Evolutionary conservation across 2,113 vertebrate species (phyloP), one percentile per base, ranked within the genome.

Genomic region (Grammomys dolichurus): DNA sequence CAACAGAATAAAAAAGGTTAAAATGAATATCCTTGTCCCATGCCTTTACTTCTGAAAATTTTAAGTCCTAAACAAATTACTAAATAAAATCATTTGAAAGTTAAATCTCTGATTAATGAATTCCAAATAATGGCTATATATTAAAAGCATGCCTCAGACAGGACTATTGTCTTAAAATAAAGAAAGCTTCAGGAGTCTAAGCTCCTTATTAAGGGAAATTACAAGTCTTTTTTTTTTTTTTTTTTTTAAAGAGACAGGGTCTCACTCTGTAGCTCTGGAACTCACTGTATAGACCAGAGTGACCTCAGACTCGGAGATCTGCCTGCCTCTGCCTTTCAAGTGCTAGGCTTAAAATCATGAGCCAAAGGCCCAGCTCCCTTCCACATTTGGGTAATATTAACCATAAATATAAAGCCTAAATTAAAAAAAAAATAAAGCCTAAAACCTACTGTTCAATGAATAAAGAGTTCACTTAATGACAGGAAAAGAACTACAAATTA

Each of bases 401-500:
- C 9, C 40, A 85, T 33, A 67, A 85, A 20, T 46, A 85, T 46
- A 67, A 46, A 67, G 26, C 26, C 40, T 67, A 65, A 67, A 85
- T 67, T 7, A 51, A 51, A 51, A 51, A 51, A 51, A 51, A 51
- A 51, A 51, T 10, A 67, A 46, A 85, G 26, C 26, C 60, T 85
- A 65, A 67, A 85, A 85, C n/a, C 28, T 85, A 85, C 33, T 85
- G 60, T 65, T 80, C 40, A 58, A 91, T 13, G 65, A 95, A 77
- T 84, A 75, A 96, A 93, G 65, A 90, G 19, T 77, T 46, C 77
- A 60, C 70, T 87, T 91, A 94, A n/a, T 60, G 54, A 91, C 43
- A 94, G 40, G 84, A 73, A 67, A 93, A 84, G 19, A 93, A 87
- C 11, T 24, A 82, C 70, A 36, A 24, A 17, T n/a, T 72, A 56